phyloP scores from a whole-genome alignment of 1,140 invertebrate species.

The Neodiprion lecontei region DNA sequence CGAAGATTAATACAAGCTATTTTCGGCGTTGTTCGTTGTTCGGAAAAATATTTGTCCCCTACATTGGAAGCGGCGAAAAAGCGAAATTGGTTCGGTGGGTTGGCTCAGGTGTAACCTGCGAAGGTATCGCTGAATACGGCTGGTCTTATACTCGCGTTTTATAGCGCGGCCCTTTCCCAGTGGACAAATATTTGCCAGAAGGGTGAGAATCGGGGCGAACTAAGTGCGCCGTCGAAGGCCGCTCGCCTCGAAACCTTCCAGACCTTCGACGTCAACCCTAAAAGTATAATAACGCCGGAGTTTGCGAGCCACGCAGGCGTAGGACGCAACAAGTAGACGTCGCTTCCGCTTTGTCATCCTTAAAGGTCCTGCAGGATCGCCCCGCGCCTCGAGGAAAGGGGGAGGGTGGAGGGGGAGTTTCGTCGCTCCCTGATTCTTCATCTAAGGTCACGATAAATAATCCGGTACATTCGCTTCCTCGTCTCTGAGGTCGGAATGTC shows the following conservation, averaged over 20 bases:
- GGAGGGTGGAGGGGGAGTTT: too few species aligned
- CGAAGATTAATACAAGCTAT: too few species aligned
- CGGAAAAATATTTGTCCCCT: too few species aligned
- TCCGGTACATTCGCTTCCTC: too few species aligned
- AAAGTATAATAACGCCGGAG: not conserved
- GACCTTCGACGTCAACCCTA: not conserved
- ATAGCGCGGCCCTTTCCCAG: not conserved
- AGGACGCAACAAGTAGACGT: not conserved
- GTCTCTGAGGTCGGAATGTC: too few species aligned
- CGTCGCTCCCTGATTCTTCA: too few species aligned
- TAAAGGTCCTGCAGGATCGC: not conserved
- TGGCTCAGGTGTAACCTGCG: not conserved
- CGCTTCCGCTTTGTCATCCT: not conserved
- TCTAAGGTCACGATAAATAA: too few species aligned
- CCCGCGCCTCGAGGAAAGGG: too few species aligned
- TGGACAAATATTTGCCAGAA: not conserved
- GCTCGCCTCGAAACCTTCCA: not conserved
- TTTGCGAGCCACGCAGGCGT: not conserved
- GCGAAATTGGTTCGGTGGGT: too few species aligned
- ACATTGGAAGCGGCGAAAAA: too few species aligned
- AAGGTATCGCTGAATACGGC: not conserved
- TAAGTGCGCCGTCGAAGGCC: not conserved
- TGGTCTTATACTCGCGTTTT: not conserved
- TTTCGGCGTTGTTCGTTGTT: too few species aligned
- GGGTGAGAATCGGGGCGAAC: not conserved